Evolutionary conservation across 2,113 vertebrate genomes (phyloP), one percentile per base, ranked within the genome.

Genomic region (Ovis canadensis): DNA sequence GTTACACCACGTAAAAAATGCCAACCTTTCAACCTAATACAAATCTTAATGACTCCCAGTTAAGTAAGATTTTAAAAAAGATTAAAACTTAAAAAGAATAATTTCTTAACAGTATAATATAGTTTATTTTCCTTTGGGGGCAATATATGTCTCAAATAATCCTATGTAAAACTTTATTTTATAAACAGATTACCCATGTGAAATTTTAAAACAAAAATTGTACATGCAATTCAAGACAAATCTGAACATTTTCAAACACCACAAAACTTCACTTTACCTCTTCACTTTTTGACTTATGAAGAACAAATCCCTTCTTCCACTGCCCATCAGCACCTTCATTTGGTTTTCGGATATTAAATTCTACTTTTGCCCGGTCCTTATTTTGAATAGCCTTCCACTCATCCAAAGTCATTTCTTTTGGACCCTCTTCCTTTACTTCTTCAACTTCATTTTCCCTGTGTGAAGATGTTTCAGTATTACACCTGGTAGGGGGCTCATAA

Each of bases 321-420:
- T 99, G 99, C 98, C 99, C 99, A 81, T 99, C 99, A 80, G 99
- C 99, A 94, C 99, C 99, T 98, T 99, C 99, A 54, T 99, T 99
- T 98, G 99, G 99, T 98, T 99, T 99, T 27, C 99, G 99, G 98
- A 99, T 99, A 99, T 99, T 99, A 99, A 99, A 99, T 82, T 99
- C 99, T 48, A 99, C 99, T 98, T 99, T 99, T 82, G 99, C 98
- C 25, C 99, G 99, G 17, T 99, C 99, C 98, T 99, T 99, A 98
- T 99, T 99, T 96, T 99, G 99, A 99, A 99, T 99, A 91, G 99
- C 99, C 98, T 99, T 99, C 99, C 99, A 99, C 97, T 99, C 99
- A 59, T 99, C 99, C 99, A 99, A 99, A 97, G 99, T 99, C 99
- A 99, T 99, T 96, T 99, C 99, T 99, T 99, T 99, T 54, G 99